Conservation (phyloP, 2,888 invertebrate species). For the Macropis europaea region DNA sequence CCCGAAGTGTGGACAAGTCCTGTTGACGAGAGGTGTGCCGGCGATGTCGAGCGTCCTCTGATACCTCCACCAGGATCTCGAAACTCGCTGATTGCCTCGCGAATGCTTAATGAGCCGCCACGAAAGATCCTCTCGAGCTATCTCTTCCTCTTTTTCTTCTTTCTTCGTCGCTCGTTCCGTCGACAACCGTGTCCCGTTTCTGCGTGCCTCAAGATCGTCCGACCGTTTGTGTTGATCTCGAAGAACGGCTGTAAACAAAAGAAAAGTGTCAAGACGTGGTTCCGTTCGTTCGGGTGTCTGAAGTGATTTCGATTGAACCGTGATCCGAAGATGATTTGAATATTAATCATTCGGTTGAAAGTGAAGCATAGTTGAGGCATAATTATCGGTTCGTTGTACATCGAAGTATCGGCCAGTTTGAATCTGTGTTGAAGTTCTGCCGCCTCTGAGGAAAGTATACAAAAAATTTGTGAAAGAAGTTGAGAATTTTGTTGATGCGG, state of each 20-base stretch:
- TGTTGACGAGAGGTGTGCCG: conserved; percentile 66
- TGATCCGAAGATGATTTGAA: too few species aligned
- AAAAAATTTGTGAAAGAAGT: too few species aligned
- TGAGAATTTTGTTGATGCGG: conserved; percentile 1
- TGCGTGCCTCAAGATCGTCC: background rate
- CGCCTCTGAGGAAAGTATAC: too few species aligned
- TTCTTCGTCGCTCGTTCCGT: background rate
- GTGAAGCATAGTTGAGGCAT: too few species aligned
- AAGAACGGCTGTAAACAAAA: background rate
- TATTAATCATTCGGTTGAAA: too few species aligned
- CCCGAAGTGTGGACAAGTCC: conserved; percentile 71
- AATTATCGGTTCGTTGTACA: too few species aligned
- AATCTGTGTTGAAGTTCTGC: too few species aligned
- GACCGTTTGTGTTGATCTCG: background rate
- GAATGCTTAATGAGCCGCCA: conserved; percentile 39
- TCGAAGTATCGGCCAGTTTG: too few species aligned
- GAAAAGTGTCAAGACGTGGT: background rate
- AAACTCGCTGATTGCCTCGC: conserved; percentile 43
- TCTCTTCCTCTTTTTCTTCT: background rate
- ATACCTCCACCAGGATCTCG: conserved; percentile 46
- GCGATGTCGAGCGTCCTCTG: conserved; percentile 52
- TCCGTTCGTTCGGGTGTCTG: background rate
- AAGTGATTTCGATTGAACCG: conserved; percentile 14
- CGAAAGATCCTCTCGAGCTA: conserved; percentile 30
- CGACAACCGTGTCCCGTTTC: background rate